A percentile compares a stretch with the other conserved stretches of the same genome.
phyloP scores from a whole-genome alignment of 1,140 invertebrate genomes.

The Drosophila miranda region DNA sequence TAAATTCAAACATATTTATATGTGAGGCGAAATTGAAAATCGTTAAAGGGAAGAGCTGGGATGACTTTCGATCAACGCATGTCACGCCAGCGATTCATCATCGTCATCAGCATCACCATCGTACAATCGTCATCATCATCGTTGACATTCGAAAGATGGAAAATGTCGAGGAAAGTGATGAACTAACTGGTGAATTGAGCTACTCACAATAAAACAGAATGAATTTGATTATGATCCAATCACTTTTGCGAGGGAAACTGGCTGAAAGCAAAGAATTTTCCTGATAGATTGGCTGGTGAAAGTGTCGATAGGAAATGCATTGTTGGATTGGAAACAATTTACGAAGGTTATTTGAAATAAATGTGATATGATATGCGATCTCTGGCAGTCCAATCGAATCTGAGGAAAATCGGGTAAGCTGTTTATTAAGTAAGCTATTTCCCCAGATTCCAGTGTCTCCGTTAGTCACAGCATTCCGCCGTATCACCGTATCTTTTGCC shows the following conservation, averaged over 20 bases:
- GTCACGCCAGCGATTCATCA: slow-evolving; percentile 64
- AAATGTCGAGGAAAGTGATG: slow-evolving; percentile 44
- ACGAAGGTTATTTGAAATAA: no score
- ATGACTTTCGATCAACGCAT: slow-evolving; percentile 34
- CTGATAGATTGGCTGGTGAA: no score
- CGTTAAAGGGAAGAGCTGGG: slow-evolving; percentile 8
- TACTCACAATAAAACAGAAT: slow-evolving; percentile 14
- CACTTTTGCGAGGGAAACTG: not conserved
- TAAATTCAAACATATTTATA: slow-evolving; percentile 76
- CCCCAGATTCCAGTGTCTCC: no score
- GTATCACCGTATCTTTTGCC: not conserved
- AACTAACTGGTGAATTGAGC: slow-evolving; percentile 26
- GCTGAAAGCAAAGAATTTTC: not conserved
- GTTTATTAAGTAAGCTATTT: no score
- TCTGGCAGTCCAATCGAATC: no score
- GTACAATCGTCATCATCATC: slow-evolving; percentile 35
- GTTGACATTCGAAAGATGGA: slow-evolving; percentile 38
- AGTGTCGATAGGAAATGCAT: no score
- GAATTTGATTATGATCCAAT: slow-evolving; percentile 12
- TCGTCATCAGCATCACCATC: slow-evolving; percentile 58
- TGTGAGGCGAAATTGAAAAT: slow-evolving; percentile 65
- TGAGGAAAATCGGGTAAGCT: no score
- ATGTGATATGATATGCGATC: no score
- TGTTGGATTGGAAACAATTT: no score
- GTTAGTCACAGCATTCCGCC: no score